Base-by-base conservation (phyloP, 2,113 vertebrate species). In the Microcebus jonahi region DNA sequence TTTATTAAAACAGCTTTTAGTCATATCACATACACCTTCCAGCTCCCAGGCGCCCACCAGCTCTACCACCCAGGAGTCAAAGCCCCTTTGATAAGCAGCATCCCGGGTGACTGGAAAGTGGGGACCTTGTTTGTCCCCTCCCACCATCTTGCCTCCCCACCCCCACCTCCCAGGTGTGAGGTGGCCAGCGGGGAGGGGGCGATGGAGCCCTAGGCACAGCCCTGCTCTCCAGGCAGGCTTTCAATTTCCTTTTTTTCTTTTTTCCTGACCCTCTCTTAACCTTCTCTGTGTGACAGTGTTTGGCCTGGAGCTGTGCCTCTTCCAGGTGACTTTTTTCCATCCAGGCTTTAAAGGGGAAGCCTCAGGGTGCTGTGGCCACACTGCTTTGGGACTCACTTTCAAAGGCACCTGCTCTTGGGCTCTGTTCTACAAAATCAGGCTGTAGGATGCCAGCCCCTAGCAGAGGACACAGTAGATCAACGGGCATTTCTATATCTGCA, bases 1-100 rank as follows among this genome's bases (percentile, higher is more conserved):
- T 61, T 92, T 95, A 15, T 95, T 97, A 96, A 97, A 95, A 73
- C 95, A 83, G 94, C 90, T 96, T 88, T 92, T 57, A 85, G 70
- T 48, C 89, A 31, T 27, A 45, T 91, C 87, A 95, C 42, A 88
- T 83, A 94, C 42, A 82, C 92, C 59, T 82, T 71, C 80, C 42
- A 1, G 39, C 67, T 81, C 53, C 0, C 1, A 76, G 36, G 53
- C 90, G 76, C 83, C 91, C 83, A 77, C 31, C 3, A 50, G 59
- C 82, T 86, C 89, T 29, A 18, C 85, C 80, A 95, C 76, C 92
- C 53, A 39, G n/a, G 68, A 96, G 57, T 90, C 75, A 45, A 96
- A 95, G 65, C 90, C 94, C 59, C 87, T 95, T 95, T 90, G 96
- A 95, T 95, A 95, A 90, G 81, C 67, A 88, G 75, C n/a, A 8